A percentile compares a stretch with the other conserved stretches of the same genome.
Evolutionary conservation across 1,140 invertebrate species (phyloP).

Genomic region (Penaeus indicus): DNA sequence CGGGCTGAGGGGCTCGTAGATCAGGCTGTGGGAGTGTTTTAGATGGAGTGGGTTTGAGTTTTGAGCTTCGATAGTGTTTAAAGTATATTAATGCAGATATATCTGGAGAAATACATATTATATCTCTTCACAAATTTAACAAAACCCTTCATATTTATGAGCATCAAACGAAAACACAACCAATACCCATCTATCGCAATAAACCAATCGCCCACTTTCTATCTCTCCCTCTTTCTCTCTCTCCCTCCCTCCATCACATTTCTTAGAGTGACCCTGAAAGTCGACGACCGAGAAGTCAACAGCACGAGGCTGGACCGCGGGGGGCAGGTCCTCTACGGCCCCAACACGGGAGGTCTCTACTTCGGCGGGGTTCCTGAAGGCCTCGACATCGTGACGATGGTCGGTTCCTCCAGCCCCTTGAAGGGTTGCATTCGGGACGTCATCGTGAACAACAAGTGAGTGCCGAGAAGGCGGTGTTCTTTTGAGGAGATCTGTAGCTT

Average conservation of each 20-base stretch:
- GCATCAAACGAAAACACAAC: no score
- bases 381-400: conserved; percentile 74
- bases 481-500: conserved; percentile 18
- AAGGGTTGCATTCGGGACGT: conserved; percentile 85
- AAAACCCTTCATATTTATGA: no score
- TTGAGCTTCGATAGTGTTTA: no score
- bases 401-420: conserved; percentile 74
- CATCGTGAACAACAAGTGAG: conserved; percentile 83
- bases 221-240: conserved; percentile 53
- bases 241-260: background rate
- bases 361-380: conserved; percentile 78
- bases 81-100: no score
- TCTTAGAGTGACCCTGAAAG: conserved; percentile 75
- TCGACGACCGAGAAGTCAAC: conserved; percentile 78
- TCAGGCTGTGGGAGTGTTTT: no score
- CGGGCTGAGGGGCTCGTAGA: no score
- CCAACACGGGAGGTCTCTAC: conserved; percentile 72
- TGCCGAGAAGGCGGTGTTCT: conserved; percentile 52
- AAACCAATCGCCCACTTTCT: background rate
- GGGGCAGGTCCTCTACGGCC: conserved; percentile 73
- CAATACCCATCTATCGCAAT: no score
- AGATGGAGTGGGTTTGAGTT: no score
- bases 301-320: conserved; percentile 71
- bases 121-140: no score
- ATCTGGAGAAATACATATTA: no score